Percentiles rank a stretch among this genome's conserved stretches.
phyloP scores from a whole-genome alignment of 2,888 invertebrate species.

The Papilio demoleus region DNA sequence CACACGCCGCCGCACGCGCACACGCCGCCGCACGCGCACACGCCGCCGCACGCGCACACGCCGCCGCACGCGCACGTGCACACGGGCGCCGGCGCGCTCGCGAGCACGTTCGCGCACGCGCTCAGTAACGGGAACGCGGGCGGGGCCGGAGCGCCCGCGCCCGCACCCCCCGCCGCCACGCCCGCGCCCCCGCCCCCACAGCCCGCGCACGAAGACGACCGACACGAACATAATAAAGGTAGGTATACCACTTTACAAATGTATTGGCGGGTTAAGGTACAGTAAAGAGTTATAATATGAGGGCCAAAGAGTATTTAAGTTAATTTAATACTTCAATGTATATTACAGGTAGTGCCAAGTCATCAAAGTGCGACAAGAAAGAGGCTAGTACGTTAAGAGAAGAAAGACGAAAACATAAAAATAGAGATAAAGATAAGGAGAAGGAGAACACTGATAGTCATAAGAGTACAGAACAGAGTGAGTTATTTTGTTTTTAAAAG shows the following conservation, averaged over 20 bases:
- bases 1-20: too few relatives aligned
- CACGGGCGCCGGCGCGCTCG: slow-evolving; percentile 50
- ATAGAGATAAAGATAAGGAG: slow-evolving; percentile 75
- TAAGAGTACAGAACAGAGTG: slow-evolving; percentile 79
- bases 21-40: too few relatives aligned
- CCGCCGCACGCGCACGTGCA: slow-evolving; percentile 42
- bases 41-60: slow-evolving; percentile 34
- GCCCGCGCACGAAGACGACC: slow-evolving; percentile 51
- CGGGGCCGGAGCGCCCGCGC: slow-evolving; percentile 47
- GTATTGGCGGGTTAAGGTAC: too few relatives aligned
- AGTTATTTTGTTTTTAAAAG: slow-evolving; percentile 50
- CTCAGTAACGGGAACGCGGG: slow-evolving; percentile 48
- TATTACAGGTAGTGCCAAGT: slow-evolving; percentile 69
- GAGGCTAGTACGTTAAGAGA: slow-evolving; percentile 77
- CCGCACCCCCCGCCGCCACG: slow-evolving; percentile 44
- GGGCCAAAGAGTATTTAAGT: too few relatives aligned
- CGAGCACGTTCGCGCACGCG: slow-evolving; percentile 40
- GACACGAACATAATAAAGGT: slow-evolving; percentile 58
- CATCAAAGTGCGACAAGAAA: slow-evolving; percentile 78
- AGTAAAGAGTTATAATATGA: too few relatives aligned
- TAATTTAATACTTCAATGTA: too few relatives aligned
- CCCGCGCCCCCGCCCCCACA: slow-evolving; percentile 45
- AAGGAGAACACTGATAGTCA: slow-evolving; percentile 66
- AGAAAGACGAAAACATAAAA: slow-evolving; percentile 75
- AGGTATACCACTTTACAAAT: too few relatives aligned